phyloP scores from a whole-genome alignment of 2,888 invertebrate species.

The Diabrotica balteata region DNA sequence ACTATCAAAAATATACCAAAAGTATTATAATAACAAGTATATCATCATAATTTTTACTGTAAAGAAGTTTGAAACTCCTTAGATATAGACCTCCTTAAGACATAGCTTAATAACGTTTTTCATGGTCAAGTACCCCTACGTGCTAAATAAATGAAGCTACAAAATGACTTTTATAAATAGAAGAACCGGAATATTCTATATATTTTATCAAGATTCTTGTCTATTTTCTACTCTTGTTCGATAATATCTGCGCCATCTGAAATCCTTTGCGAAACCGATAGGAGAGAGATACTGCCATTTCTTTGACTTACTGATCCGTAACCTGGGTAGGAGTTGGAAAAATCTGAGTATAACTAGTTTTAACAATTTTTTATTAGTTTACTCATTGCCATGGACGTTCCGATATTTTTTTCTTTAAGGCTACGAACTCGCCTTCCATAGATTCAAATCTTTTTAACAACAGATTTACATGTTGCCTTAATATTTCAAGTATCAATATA shows the following conservation, averaged over 20 bases:
- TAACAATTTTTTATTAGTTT: constrained; percentile 26
- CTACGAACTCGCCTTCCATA: background rate
- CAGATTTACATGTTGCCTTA: too few species aligned
- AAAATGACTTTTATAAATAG: constrained; percentile 27
- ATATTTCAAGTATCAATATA: background rate
- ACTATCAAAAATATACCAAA: background rate
- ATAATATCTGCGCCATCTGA: constrained; percentile 50
- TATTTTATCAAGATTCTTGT: constrained; percentile 48
- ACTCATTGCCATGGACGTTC: background rate
- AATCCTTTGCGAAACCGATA: constrained; percentile 51
- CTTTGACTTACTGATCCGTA: constrained; percentile 55
- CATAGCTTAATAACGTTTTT: background rate
- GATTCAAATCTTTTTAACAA: too few species aligned
- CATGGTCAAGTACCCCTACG: constrained; percentile 3
- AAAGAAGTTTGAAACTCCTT: background rate
- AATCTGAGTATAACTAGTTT: constrained; percentile 41
- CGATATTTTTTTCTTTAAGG: background rate
- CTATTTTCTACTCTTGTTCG: constrained; percentile 46
- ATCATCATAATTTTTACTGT: background rate
- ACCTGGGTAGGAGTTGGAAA: constrained; percentile 43
- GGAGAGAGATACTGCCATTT: constrained; percentile 56
- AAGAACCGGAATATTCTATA: constrained; percentile 40
- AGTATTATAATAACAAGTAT: background rate
- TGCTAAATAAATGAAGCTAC: constrained; percentile 35
- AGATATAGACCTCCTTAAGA: too few species aligned